Percentiles rank a stretch among this genome's conserved stretches.
Conservation (phyloP, 1,140 invertebrate genomes). For the Druon quercuslanigerum region DNA sequence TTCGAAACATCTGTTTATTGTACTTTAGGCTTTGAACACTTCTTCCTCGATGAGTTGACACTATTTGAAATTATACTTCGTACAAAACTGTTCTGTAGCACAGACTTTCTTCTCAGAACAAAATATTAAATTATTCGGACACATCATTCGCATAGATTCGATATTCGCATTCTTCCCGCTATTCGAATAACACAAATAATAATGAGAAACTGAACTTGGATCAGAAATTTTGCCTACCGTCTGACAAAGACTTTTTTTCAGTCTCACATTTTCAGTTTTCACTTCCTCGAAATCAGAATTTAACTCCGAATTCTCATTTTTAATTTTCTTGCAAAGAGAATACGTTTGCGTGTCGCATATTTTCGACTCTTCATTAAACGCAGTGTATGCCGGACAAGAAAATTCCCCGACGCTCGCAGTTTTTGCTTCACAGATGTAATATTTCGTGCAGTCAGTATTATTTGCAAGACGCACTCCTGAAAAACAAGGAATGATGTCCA, state of each 20-base stretch:
- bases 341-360: constrained; percentile 72
- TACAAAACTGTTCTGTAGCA: constrained; percentile 55
- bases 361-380: constrained; percentile 71
- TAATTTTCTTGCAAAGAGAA: constrained; percentile 58
- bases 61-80: not conserved
- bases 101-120: constrained; percentile 61
- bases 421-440: constrained; percentile 75
- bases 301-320: not conserved
- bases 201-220: constrained; percentile 56
- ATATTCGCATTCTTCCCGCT: constrained; percentile 43
- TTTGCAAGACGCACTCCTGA: constrained; percentile 73
- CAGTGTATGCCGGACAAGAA: constrained; percentile 73
- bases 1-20: too few species aligned
- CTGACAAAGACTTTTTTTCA: constrained; percentile 46
- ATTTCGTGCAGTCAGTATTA: constrained; percentile 73
- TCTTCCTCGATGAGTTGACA: too few species aligned
- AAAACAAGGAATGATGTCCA: constrained; percentile 72
- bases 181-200: constrained; percentile 63
- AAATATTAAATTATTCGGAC: constrained; percentile 67
- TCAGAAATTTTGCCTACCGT: constrained; percentile 61
- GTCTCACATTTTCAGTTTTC: not conserved
- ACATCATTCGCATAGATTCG: constrained; percentile 55
- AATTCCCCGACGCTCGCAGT: constrained; percentile 70
- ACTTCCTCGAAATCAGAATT: constrained; percentile 16
- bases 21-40: too few species aligned